Evolutionary conservation across 1,140 invertebrate genomes (phyloP), one percentile per base, ranked within the genome.

Genomic region (Scaptomyza pallida): DNA sequence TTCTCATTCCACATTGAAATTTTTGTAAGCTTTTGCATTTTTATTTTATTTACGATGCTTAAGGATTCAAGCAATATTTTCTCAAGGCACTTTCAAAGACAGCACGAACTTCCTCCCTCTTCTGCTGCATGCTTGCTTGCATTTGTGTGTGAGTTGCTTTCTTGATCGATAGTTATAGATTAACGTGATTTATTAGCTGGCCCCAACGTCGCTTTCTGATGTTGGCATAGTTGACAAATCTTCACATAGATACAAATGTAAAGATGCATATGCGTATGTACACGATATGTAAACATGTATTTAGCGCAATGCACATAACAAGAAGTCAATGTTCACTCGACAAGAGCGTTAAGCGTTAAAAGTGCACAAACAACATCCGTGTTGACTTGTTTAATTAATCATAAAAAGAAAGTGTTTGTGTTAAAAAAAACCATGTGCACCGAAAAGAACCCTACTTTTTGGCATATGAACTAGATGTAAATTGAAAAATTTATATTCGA

Each of bases 121-220:
- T 63, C 21, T 30, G 40, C 54, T 19, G 23, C 41, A 19, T 45
- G 19, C 15, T 10, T 43, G 21, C 17, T 15, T 12, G 37, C 55
- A 41, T 52, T 15, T 56, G 0, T 64, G 37, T 56, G 26, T 37
- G 17, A 72, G 52, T 69, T 69, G 60, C 44, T 62, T 54, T 74
- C 57, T 73, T 81, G 78, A 81, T 82, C 78, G 78, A 81, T 81
- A 81, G 78, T 81, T 81, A 81, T 82, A 81, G 78, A 81, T 81
- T 82, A 82, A 73, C 78, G 64, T 81, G 78, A 81, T 81, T 81
- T 81, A 81, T 81, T 78, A 79, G 67, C 43, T 33, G 45, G 15
- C 48, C 30, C 15, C 44, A 23, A 15, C 21, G 13, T 44, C 13
- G 63, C 43, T 16, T 51, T 47, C 61, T 15, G 60, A 35, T 19